phyloP scores from a whole-genome alignment of 2,888 invertebrate genomes.

The Dyspetes luteomarginatus region DNA sequence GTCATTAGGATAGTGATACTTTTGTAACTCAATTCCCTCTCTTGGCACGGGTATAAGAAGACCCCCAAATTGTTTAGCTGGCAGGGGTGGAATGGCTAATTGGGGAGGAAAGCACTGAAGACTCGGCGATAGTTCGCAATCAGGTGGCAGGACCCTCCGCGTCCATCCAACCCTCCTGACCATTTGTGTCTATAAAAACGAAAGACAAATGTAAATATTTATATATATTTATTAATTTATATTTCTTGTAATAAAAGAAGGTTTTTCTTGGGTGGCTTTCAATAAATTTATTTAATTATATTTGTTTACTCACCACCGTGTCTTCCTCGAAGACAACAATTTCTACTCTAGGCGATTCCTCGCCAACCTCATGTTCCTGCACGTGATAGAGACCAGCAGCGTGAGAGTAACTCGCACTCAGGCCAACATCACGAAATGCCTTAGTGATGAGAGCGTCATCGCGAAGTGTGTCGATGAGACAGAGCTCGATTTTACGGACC shows the following conservation, averaged over 20 bases:
- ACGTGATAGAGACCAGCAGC: conserved; percentile 84
- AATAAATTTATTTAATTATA: conserved; percentile 16
- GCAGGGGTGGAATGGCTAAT: conserved; percentile 84
- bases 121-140: conserved; percentile 84
- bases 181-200: conserved; percentile 81
- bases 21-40: conserved; percentile 86
- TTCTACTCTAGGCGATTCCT: conserved; percentile 80
- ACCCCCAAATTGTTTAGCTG: conserved; percentile 83
- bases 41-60: conserved; percentile 84
- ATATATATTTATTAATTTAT: conserved; percentile 4
- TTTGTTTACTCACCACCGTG: conserved; percentile 78
- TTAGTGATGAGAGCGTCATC: conserved; percentile 84
- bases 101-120: conserved; percentile 85
- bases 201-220: no score
- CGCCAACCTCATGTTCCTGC: conserved; percentile 76
- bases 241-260: neutral
- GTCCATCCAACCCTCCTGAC: conserved; percentile 85
- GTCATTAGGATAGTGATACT: conserved; percentile 85
- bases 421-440: conserved; percentile 83
- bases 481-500: conserved; percentile 85
- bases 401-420: conserved; percentile 84
- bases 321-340: conserved; percentile 85
- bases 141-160: conserved; percentile 84
- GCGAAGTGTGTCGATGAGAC: conserved; percentile 83
- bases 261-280: neutral